Base-by-base conservation (phyloP, 2,888 invertebrate species). In the Calliopum simillimum region DNA sequence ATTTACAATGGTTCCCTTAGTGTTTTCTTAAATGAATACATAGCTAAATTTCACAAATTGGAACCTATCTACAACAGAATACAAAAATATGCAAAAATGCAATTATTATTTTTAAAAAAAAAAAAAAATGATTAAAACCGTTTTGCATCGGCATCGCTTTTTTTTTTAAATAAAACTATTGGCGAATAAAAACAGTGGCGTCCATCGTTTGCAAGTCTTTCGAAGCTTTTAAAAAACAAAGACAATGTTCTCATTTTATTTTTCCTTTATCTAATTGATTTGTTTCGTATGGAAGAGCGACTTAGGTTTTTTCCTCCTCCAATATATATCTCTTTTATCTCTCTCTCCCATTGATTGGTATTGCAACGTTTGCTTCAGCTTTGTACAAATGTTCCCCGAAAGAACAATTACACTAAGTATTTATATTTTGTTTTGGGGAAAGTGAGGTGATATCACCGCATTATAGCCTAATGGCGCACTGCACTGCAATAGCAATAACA, bases 291-390 rank as follows among this genome's bases (percentile, higher is more conserved):
- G 33, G 62, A 62, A 62, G 47, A 44, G 25, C 16, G 46, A n/a
- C 12, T 21, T 5, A 51, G 25, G 47, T 13, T 43, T 51, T 6
- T 51, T 21, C 6, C 33, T n/a, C 16, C 70, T 64, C 68, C 64
- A 64, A 71, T 33, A 33, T 33, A 33, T 33, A 33, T 73, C 70
- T 73, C 71, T 68, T 73, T 68, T 61, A 59, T 49, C 62, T 73
- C 73, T 73, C 73, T 73, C 73, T 70, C 68, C 70, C 44, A 23
- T 19, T n/a, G 12, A 12, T 21, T 56, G 13, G 25, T 25, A 16
- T 56, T 56, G 14, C 16, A 56, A 19, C 53, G 21, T 33, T 33
- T 33, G 33, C 33, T 33, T 33, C 33, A 33, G 33, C 33, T 33
- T 33, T 33, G 33, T 33, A 33, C 33, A 33, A 33, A 33, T 33